Percentiles rank a stretch among this genome's conserved stretches.
These are phyloP conservation scores for Diorhabda sublineata DNA, from an alignment of 1,140 invertebrate genomes.

Conservation along the genomic window DNA sequence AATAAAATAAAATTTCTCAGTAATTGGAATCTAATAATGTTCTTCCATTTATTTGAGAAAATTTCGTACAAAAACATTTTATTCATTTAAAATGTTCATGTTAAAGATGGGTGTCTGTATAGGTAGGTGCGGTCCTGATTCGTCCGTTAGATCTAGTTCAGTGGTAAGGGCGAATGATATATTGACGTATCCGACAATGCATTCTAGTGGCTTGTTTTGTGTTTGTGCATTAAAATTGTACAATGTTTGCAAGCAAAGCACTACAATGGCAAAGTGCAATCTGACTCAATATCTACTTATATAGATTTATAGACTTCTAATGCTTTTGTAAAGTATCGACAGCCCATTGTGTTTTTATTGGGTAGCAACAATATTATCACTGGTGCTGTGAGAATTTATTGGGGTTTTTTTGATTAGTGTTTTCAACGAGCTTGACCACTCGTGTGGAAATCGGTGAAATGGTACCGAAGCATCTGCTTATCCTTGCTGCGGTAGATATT, in stretches of 20 bases:
- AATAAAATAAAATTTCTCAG: too few species aligned
- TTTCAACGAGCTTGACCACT: conserved; percentile 33
- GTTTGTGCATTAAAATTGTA: conserved; percentile 35
- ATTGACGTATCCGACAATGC: conserved; percentile 28
- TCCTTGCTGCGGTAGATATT: conserved; percentile 4
- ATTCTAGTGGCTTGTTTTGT: conserved; percentile 31
- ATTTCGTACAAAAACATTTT: too few species aligned
- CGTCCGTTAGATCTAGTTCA: conserved; percentile 34
- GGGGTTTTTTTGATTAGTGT: conserved; percentile 31
- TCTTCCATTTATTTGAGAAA: too few species aligned
- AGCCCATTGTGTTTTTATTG: conserved; percentile 40
- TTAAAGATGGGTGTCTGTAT: too few species aligned
- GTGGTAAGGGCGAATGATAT: conserved; percentile 31
- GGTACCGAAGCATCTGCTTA: conserved; percentile 28
- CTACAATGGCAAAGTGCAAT: conserved; percentile 32
- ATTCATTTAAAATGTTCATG: too few species aligned
- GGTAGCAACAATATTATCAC: conserved; percentile 41
- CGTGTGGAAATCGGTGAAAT: conserved; percentile 31
- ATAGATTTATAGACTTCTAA: conserved; percentile 42
- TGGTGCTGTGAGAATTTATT: conserved; percentile 32
- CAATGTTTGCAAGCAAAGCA: conserved; percentile 21
- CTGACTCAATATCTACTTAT: conserved; percentile 37
- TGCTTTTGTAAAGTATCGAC: conserved; percentile 37
- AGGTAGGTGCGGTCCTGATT: conserved; percentile 7
- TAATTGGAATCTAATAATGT: too few species aligned